Base-by-base conservation (phyloP, 2,888 invertebrate species). In the Ommatoiulus sabulosus region DNA sequence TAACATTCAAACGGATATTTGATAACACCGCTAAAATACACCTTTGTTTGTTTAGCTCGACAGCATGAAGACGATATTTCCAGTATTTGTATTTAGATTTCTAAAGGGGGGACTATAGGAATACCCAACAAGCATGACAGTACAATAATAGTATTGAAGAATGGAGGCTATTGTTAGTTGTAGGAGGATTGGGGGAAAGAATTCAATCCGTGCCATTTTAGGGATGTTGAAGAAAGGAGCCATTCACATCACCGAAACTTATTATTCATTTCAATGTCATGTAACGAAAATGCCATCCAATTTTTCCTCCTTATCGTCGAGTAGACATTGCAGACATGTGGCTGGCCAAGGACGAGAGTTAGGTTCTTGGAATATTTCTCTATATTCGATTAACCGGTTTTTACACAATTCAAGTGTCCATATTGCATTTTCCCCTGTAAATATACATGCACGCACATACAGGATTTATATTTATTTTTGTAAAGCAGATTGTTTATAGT, bases 261-360 rank as follows among this genome's bases (percentile, higher is more conserved):
- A 63, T 63, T 63, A 63, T 63, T 63, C 63, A 63, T 63, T 63
- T 17, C 63, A 63, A 63, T 63, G n/a, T 63, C 63, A 63, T 63
- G 63, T 63, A 63, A 63, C n/a, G 63, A 63, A 63, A 63, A 63
- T 63, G 63, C 63, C 63, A 63, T 63, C 63, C 63, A 63, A 63
- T 63, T 63, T 48, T 63, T 63, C 63, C 63, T 63, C 20, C 63
- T 17, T 63, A 5, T 63, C 17, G 63, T n/a, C 63, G 5, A n/a
- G 5, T 17, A 63, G 63, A n/a, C 3, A n/a, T n/a, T 17, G 4
- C 20, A 63, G 63, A 63, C 63, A 63, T 57, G 57, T 57, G 63
- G n/a, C 63, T 63, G 63, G 20, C 63, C 63, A 63, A n/a, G 63
- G n/a, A 12, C 52, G 15, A 52, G 52, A 52, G 0, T 15, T 52